These are phyloP conservation scores for Lichenostomus cassidix DNA, from an alignment of 2,113 vertebrate genomes.

Conservation along the genomic window DNA sequence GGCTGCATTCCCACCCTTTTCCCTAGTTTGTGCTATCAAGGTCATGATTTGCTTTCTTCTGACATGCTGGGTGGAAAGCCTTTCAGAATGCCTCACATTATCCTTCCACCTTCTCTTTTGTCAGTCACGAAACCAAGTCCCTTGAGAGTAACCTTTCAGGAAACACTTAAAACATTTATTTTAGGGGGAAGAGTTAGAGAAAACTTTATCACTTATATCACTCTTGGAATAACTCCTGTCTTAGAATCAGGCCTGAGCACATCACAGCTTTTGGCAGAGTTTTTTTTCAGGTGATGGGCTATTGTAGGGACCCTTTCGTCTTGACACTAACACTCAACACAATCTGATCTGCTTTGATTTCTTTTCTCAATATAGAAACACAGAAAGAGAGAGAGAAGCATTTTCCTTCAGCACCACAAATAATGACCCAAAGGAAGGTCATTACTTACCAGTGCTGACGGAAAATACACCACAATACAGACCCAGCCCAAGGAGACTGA, in stretches of 20 bases:
- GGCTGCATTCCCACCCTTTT: background rate
- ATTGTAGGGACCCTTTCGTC: background rate
- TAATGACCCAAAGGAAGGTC: background rate
- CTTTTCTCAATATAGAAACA: background rate
- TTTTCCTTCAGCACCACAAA: background rate
- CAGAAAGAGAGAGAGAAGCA: background rate
- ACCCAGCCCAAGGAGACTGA: slow-evolving; percentile 1
- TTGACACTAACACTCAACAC: background rate
- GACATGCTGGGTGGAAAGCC: background rate
- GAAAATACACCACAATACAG: slow-evolving; percentile 12
- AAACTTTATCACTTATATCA: background rate
- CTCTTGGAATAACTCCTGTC: background rate
- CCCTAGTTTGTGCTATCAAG: background rate
- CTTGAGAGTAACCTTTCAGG: background rate
- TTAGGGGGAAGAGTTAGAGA: background rate
- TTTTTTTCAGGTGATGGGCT: background rate
- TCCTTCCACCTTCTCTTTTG: background rate
- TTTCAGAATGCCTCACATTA: background rate
- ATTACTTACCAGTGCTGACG: slow-evolving; percentile 18
- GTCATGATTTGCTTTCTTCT: background rate
- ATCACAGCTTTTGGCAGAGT: background rate
- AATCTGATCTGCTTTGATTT: background rate
- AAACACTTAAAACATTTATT: background rate
- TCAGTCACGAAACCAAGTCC: background rate
- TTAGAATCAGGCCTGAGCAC: background rate